Base-by-base conservation (phyloP, 2,888 invertebrate species). In the Amphiduros pacificus region DNA sequence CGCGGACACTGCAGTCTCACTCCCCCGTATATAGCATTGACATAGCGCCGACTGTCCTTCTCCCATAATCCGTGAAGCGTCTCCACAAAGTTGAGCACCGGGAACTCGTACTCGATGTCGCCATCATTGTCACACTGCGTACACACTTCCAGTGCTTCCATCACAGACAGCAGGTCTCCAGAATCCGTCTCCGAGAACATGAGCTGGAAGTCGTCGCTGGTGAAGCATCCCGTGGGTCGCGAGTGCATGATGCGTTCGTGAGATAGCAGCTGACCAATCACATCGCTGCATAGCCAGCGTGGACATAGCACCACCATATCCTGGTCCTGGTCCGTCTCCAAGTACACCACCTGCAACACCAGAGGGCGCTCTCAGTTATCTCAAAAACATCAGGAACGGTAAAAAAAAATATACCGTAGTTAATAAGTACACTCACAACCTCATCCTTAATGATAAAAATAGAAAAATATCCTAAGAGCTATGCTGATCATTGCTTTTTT, bases 21-120 rank as follows among this genome's bases (percentile, higher is more conserved):
- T n/a, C 89, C 90, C 17, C 88, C 88, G 74, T 90, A 90, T 52
- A 87, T 85, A 11, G 85, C 82, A 58, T 74, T 69, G 2, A 67
- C 67, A 61, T 74, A 73, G 50, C 74, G 70, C 63, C 73, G 70
- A 2, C 74, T 68, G 60, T 79, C 77, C 36, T 86, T 83, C 73
- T 88, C 88, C 89, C 89, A 89, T 29, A 89, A 80, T n/a, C 89
- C 89, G 31, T 86, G 86, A 26, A 89, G 77, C 3, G 88, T 87
- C 78, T 89, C 89, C 3, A 87, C 86, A 66, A 88, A 85, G 66
- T 84, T 84, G 75, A 89, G 88, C 72, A 89, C 88, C 0, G 91
- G 90, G 75, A 91, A 90, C 82, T 91, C 91, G 77, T 88, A 91
- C 73, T 90, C 89, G 17, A 88, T 83, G 73, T 90, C 90, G 2